Evolutionary conservation across 2,113 vertebrate species (phyloP), one percentile per base, ranked within the genome.

Genomic region (Podarcis cretensis): DNA sequence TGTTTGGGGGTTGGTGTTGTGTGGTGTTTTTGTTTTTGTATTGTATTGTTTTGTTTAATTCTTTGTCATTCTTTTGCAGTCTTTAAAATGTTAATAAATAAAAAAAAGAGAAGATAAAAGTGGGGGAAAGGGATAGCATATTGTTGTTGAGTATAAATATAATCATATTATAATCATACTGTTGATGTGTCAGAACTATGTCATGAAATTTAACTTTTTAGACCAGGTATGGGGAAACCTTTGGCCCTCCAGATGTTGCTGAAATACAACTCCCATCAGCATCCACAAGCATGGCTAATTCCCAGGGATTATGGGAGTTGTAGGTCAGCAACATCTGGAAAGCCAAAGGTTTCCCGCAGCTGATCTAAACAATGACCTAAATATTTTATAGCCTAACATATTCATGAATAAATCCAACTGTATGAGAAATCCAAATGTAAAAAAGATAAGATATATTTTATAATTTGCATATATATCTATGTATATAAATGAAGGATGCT

Each of bases 381-480:
- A 65, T 65, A 37, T 25, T 82, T 81, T 37, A 66, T 66, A 75
- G 84, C 5, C 32, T 77, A 82, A 54, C 21, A 25, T 71, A 75
- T 69, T 86, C 14, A 90, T 54, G 18, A 59, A 76, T 32, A 18
- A 74, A 74, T n/a, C 32, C 71, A 35, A n/a, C 59, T 63, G 59
- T 20, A 63, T 18, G 37, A 82, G 87, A 92, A 92, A 92, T 73
- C 69, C 71, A 86, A 23, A 82, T 84, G 30, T 14, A 88, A 0
- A 81, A 32, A 32, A 71, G 9, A n/a, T 59, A 80, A 71, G 4
- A n/a, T 59, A 77, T 54, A 89, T 84, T 35, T 32, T 76, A 82
- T 57, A 35, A 30, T 82, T 63, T 1, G 35, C 14, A 80, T 65
- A 35, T 69, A 69, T 68, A 83, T 54, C 48, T 48, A 48, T 48